A percentile compares a stretch with the other conserved stretches of the same genome.
Conservation (phyloP, 2,797 vertebrate genomes). For the Lithobates pipiens region DNA sequence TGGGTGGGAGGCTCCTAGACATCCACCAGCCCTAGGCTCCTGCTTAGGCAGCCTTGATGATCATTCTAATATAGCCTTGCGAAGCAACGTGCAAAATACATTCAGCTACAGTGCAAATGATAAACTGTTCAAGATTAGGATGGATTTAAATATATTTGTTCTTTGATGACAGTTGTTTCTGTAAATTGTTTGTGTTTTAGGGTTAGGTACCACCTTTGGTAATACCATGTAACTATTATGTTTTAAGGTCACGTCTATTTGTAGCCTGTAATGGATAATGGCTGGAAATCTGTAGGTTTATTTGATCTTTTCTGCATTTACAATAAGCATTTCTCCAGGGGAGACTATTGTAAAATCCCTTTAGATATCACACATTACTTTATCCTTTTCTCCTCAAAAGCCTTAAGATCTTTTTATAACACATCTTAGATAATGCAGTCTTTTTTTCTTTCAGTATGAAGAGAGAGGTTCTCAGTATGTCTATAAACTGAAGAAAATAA, state of each 20-base stretch:
- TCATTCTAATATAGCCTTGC: too few species aligned
- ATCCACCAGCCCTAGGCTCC: too few species aligned
- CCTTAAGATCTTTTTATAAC: slow-evolving; percentile 37
- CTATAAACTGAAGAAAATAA: slow-evolving; percentile 44
- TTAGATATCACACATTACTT: slow-evolving; percentile 21
- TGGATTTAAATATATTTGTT: too few species aligned
- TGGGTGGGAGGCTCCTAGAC: too few species aligned
- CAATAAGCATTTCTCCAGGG: slow-evolving; percentile 38
- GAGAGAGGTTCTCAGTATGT: slow-evolving; percentile 33
- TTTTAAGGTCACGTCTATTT: background rate
- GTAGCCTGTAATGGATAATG: slow-evolving; percentile 17
- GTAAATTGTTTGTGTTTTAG: too few species aligned
- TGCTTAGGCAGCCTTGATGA: too few species aligned
- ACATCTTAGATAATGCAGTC: slow-evolving; percentile 48
- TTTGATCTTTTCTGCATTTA: slow-evolving; percentile 18
- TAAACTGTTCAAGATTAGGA: too few species aligned
- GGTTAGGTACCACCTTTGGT: too few species aligned
- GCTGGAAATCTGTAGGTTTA: background rate
- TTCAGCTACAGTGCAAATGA: too few species aligned
- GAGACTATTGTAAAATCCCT: slow-evolving; percentile 40
- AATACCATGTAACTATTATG: background rate
- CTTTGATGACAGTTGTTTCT: too few species aligned
- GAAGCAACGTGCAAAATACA: too few species aligned
- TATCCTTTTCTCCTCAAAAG: slow-evolving; percentile 30
- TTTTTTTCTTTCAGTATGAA: slow-evolving; percentile 53